Evolutionary conservation across 2,888 invertebrate genomes (phyloP).

Genomic region (Furcula furcula): DNA sequence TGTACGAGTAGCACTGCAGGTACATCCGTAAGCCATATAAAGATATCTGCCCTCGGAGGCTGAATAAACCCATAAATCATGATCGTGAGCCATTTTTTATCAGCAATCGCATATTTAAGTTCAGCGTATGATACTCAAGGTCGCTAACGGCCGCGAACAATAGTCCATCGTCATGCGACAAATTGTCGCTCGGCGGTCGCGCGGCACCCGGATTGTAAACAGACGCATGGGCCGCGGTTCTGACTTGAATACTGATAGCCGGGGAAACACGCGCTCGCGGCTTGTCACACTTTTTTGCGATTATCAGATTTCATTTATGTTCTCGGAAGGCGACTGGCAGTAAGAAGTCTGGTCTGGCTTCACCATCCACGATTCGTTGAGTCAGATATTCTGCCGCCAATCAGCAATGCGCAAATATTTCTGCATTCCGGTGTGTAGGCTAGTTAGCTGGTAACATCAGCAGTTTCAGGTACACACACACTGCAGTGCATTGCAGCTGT

Average conservation of each 20-base stretch:
- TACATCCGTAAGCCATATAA: no score
- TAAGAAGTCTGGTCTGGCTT: no score
- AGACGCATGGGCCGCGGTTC: slow-evolving; percentile 33
- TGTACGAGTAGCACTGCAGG: no score
- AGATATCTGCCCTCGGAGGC: background rate
- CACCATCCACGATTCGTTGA: no score
- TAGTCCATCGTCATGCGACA: slow-evolving; percentile 44
- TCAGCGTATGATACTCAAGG: slow-evolving; percentile 53
- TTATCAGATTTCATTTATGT: slow-evolving; percentile 34
- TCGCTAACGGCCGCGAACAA: slow-evolving; percentile 43
- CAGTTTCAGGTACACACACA: no score
- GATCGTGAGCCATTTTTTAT: slow-evolving; percentile 48
- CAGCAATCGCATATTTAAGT: slow-evolving; percentile 41
- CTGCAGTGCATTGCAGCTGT: no score
- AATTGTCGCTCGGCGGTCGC: slow-evolving; percentile 42
- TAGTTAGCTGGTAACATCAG: no score
- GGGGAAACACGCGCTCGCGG: slow-evolving; percentile 58
- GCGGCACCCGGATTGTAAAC: slow-evolving; percentile 56
- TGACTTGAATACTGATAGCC: slow-evolving; percentile 58
- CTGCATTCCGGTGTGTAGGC: no score
- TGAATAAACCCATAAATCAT: no score
- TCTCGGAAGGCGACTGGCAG: no score
- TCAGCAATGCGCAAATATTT: no score
- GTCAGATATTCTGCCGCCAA: no score
- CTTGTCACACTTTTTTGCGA: slow-evolving; percentile 47